phyloP scores from a whole-genome alignment of 2,113 vertebrate genomes.

The Amphiprion percula region DNA sequence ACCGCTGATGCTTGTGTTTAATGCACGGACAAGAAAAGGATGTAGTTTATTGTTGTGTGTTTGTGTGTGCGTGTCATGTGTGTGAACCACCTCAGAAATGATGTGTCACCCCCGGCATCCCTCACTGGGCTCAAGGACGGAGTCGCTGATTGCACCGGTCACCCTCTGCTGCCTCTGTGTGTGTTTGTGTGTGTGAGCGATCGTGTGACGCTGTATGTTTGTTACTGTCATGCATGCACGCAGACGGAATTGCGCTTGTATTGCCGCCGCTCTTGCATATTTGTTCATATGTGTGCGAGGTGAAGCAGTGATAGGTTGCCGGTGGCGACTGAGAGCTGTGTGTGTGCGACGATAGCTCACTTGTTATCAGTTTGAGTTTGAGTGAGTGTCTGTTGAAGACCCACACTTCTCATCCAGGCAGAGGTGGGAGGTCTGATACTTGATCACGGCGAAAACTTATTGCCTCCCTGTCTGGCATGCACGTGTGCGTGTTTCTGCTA shows the following conservation, averaged over 20 bases:
- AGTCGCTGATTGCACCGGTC: conserved; percentile 52
- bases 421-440: conserved; percentile 17
- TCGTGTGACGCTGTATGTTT: background rate
- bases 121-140: conserved; percentile 64
- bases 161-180: conserved; percentile 38
- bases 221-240: background rate
- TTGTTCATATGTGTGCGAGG: background rate
- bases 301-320: background rate
- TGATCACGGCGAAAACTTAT: conserved; percentile 7
- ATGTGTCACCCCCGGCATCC: conserved; percentile 46
- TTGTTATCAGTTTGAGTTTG: conserved; percentile 5
- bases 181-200: conserved; percentile 34
- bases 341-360: conserved; percentile 1
- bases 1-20: background rate
- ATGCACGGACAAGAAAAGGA: background rate
- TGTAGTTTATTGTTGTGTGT: background rate
- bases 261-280: conserved; percentile 7
- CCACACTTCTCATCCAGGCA: background rate
- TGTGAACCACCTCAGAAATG: conserved; percentile 26
- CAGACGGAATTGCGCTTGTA: background rate
- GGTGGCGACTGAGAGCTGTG: background rate
- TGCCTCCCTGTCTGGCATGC: too few species aligned
- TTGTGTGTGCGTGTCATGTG: conserved; percentile 32
- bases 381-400: background rate
- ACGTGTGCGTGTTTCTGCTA: background rate